Conservation (phyloP, 37 sponge, comb jelly and placozoan species). For the Dysidea cf. avara region DNA sequence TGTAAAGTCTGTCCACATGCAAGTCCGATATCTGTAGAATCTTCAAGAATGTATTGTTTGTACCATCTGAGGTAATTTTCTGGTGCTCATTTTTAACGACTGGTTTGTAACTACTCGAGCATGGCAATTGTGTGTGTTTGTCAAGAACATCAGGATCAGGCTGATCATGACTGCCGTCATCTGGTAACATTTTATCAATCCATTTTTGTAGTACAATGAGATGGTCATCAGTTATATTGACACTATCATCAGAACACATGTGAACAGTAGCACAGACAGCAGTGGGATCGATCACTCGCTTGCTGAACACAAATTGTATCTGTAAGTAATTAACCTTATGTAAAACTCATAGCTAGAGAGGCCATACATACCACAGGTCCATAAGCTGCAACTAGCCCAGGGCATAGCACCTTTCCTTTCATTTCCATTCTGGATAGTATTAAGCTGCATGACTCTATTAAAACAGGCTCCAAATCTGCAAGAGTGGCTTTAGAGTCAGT, state of each 20-base stretch:
- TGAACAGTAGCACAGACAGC: conserved; percentile 28
- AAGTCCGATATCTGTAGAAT: conserved; percentile 72
- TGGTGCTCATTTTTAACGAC: background rate
- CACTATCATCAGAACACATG: conserved; percentile 2
- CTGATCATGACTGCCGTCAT: no score
- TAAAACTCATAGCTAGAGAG: background rate
- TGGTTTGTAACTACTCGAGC: no score
- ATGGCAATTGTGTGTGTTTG: no score
- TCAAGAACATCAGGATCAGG: no score
- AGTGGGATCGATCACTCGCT: conserved; percentile 19
- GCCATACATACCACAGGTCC: conserved; percentile 46
- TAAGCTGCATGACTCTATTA: no score
- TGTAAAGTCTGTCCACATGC: conserved; percentile 64
- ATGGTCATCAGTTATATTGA: background rate
- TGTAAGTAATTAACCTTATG: conserved; percentile 7
- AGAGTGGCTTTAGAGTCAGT: no score
- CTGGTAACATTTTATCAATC: no score
- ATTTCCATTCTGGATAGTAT: no score
- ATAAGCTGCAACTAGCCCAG: conserved; percentile 56
- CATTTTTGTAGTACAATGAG: no score
- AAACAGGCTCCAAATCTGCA: no score
- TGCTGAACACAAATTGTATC: conserved; percentile 43
- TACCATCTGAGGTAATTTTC: background rate
- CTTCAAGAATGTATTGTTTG: no score
- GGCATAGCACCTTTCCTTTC: no score